Conservation (phyloP, 2,888 invertebrate species). For the Tinea trinotella region DNA sequence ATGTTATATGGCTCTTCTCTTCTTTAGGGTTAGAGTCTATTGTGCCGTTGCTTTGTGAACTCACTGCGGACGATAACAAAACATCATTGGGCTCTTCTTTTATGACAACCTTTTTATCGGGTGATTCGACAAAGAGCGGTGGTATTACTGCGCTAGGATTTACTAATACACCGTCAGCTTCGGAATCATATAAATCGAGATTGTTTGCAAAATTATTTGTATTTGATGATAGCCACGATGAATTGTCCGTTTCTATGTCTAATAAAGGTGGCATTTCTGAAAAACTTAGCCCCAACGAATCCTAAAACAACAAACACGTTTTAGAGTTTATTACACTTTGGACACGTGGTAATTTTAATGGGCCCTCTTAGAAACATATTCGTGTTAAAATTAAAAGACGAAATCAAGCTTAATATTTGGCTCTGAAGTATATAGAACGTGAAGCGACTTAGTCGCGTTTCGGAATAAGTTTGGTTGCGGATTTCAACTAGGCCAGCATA, state of each 20-base stretch:
- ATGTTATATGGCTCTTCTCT: slow-evolving; percentile 80
- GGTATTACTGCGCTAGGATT: slow-evolving; percentile 95
- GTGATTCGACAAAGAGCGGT: slow-evolving; percentile 73
- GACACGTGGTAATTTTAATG: too few species aligned
- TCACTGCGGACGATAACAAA: slow-evolving; percentile 55
- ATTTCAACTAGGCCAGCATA: too few species aligned
- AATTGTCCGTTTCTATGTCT: slow-evolving; percentile 78
- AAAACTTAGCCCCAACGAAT: slow-evolving; percentile 74
- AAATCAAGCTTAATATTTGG: too few species aligned
- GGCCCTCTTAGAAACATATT: too few species aligned
- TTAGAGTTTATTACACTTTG: too few species aligned
- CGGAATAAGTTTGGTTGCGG: too few species aligned
- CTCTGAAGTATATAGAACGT: too few species aligned
- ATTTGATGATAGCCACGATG: slow-evolving; percentile 73
- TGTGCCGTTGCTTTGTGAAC: slow-evolving; percentile 42
- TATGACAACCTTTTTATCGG: slow-evolving; percentile 49
- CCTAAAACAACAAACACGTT: slow-evolving; percentile 62
- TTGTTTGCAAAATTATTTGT: slow-evolving; percentile 77
- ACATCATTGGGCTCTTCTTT: slow-evolving; percentile 65
- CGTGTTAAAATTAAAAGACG: too few species aligned
- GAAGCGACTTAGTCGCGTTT: too few species aligned
- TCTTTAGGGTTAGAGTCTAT: slow-evolving; percentile 75
- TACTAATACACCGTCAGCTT: slow-evolving; percentile 85
- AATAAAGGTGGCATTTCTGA: slow-evolving; percentile 74
- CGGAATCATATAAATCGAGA: slow-evolving; percentile 78